phyloP scores from a whole-genome alignment of 37 sponge, comb jelly and placozoan species.

The Petrosia ficiformis region DNA sequence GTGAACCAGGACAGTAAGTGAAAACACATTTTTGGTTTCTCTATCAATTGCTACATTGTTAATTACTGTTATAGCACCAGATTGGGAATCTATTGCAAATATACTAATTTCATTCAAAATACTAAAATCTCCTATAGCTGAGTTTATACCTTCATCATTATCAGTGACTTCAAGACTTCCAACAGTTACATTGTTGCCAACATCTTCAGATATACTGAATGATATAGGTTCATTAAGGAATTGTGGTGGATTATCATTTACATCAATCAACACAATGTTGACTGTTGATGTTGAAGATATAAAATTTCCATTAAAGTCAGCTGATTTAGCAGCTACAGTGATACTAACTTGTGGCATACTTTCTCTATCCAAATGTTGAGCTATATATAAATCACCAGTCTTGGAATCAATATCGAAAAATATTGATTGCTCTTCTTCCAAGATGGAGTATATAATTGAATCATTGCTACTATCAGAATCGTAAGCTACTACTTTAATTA shows the following conservation, averaged over 20 bases:
- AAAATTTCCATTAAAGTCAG: slow-evolving; percentile 19
- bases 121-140: slow-evolving; percentile 22
- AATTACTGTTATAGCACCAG: neutral
- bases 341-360: slow-evolving; percentile 12
- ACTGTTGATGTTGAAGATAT: slow-evolving; percentile 17
- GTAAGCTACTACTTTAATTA: slow-evolving; percentile 30
- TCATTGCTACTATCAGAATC: slow-evolving; percentile 51
- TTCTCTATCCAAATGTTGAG: slow-evolving; percentile 50
- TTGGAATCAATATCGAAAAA: slow-evolving; percentile 7
- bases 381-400: slow-evolving; percentile 16
- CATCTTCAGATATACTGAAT: slow-evolving; percentile 29
- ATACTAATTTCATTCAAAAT: neutral
- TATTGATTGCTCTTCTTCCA: neutral
- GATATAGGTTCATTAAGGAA: neutral
- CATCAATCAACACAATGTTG: slow-evolving; percentile 15
- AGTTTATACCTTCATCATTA: slow-evolving; percentile 25
- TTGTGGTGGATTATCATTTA: slow-evolving; percentile 39
- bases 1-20: slow-evolving; percentile 7
- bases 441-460: slow-evolving; percentile 15
- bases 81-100: neutral
- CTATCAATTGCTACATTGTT: slow-evolving; percentile 21
- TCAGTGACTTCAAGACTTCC: slow-evolving; percentile 18
- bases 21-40: slow-evolving; percentile 21
- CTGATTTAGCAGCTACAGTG: slow-evolving; percentile 29
- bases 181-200: neutral